Conservation (phyloP, 2,797 vertebrate species). For the Sitta carolinensis region DNA sequence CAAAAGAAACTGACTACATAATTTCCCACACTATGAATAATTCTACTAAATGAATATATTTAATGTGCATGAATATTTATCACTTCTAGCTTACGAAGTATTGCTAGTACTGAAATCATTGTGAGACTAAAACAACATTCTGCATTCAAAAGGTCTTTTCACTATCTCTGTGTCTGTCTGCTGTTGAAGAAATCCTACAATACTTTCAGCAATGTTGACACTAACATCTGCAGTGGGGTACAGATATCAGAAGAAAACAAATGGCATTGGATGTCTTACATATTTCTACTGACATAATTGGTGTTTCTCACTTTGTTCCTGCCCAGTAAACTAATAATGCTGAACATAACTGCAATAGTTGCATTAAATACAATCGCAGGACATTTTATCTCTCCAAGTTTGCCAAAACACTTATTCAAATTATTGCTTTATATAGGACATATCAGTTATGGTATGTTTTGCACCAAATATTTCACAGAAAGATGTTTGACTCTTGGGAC, state of each 20-base stretch:
- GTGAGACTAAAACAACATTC: slow-evolving; percentile 29
- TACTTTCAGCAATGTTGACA: background rate
- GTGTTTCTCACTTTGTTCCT: background rate
- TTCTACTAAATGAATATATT: slow-evolving; percentile 56
- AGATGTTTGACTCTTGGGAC: background rate
- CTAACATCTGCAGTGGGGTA: background rate
- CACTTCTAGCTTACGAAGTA: slow-evolving; percentile 27
- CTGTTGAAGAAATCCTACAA: background rate
- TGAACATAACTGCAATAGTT: background rate
- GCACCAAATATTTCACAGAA: background rate
- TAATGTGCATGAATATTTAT: slow-evolving; percentile 60
- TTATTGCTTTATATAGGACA: background rate
- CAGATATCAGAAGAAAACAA: slow-evolving; percentile 3
- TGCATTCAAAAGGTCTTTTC: slow-evolving; percentile 32
- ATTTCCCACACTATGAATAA: slow-evolving; percentile 57
- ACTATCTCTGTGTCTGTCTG: background rate
- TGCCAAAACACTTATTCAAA: background rate
- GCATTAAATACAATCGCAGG: background rate
- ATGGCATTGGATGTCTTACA: background rate
- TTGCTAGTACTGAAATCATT: slow-evolving; percentile 24
- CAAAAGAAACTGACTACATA: slow-evolving; percentile 58
- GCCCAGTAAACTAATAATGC: background rate
- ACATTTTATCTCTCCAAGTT: background rate
- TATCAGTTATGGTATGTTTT: background rate
- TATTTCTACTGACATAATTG: background rate